These are phyloP conservation scores for Perccottus glenii DNA, from an alignment of 2,113 vertebrate species.

Conservation along the genomic window DNA sequence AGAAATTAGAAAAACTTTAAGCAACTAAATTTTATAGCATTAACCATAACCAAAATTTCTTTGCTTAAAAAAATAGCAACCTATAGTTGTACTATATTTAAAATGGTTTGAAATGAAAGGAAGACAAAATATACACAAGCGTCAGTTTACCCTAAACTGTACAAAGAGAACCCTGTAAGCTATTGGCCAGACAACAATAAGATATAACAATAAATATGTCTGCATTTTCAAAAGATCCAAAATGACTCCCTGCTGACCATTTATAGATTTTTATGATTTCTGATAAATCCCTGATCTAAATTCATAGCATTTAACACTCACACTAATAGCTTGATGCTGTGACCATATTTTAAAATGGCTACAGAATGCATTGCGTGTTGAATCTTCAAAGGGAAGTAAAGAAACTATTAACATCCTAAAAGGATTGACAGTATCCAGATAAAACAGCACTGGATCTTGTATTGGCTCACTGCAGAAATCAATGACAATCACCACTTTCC, in stretches of 20 bases:
- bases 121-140: constrained; percentile 89
- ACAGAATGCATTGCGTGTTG: constrained; percentile 70
- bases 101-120: constrained; percentile 82
- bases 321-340: constrained; percentile 4
- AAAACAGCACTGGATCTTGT: constrained; percentile 38
- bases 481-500: constrained; percentile 42
- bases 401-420: constrained; percentile 69
- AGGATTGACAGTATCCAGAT: constrained; percentile 55
- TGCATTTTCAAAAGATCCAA: constrained; percentile 61
- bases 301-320: constrained; percentile 57
- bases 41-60: constrained; percentile 76
- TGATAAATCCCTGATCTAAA: constrained; percentile 69
- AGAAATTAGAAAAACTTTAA: constrained; percentile 74
- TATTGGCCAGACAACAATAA: constrained; percentile 75
- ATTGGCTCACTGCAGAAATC: constrained; percentile 71
- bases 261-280: constrained; percentile 56
- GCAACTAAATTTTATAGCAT: constrained; percentile 68
- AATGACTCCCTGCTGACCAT: constrained; percentile 73
- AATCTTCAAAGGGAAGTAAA: constrained; percentile 71
- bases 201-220: constrained; percentile 60
- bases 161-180: constrained; percentile 77
- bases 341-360: constrained; percentile 62
- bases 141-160: constrained; percentile 83
- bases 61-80: constrained; percentile 84
- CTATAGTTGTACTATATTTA: constrained; percentile 93